These are phyloP conservation scores for Microtus ochrogaster DNA, from an alignment of 2,113 vertebrate species.

Conservation along the genomic window DNA sequence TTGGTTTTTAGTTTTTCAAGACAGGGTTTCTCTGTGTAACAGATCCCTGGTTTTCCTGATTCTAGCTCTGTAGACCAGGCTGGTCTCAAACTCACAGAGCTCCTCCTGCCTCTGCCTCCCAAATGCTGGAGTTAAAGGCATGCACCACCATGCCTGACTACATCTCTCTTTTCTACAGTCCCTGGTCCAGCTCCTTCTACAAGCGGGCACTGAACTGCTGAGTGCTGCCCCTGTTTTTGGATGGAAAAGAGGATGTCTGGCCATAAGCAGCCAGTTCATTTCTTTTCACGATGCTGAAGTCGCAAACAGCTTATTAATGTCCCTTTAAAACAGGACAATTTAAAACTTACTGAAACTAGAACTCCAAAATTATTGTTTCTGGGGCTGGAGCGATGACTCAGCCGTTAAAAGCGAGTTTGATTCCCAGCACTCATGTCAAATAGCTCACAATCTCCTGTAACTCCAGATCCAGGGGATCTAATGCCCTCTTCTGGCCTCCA, in stretches of 20 bases:
- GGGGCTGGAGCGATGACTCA: background rate
- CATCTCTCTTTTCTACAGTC: background rate
- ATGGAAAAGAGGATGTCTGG: background rate
- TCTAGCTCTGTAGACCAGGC: background rate
- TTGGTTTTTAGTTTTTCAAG: background rate
- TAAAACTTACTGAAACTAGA: slow-evolving; percentile 24
- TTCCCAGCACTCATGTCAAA: background rate
- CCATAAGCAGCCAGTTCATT: background rate
- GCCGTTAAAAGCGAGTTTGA: background rate
- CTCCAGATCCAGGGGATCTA: background rate
- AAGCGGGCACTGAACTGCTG: background rate
- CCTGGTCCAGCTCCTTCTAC: background rate
- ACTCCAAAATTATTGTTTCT: slow-evolving; percentile 6
- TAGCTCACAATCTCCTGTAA: background rate
- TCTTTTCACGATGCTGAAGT: background rate
- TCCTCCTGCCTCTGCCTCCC: background rate
- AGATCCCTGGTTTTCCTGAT: background rate
- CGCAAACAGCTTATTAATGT: background rate
- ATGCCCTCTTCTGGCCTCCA: no score
- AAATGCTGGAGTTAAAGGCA: background rate
- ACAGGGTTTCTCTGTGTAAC: background rate
- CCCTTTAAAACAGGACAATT: background rate
- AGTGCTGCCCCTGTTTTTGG: background rate
- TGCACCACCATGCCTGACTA: background rate
- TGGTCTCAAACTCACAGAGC: background rate